These are phyloP conservation scores for Clarias gariepinus DNA, from an alignment of 2,113 vertebrate genomes.

Conservation along the genomic window DNA sequence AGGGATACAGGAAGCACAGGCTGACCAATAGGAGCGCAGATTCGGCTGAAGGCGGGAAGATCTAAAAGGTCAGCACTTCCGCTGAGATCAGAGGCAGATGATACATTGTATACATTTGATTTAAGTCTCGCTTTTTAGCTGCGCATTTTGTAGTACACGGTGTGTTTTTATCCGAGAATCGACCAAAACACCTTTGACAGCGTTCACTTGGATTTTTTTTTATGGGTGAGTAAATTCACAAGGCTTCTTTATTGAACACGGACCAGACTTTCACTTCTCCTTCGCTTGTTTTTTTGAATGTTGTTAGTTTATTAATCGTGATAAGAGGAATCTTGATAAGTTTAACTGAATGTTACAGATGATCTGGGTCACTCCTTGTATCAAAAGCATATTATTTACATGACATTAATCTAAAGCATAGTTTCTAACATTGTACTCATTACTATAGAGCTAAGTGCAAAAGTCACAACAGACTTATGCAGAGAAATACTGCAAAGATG, in stretches of 20 bases:
- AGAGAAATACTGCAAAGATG: no score
- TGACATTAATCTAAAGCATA: not conserved
- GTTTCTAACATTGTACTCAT: not conserved
- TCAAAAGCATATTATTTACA: not conserved
- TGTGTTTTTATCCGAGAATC: not conserved
- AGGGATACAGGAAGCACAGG: no score
- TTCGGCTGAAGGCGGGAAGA: conserved; percentile 58
- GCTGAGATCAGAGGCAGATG: not conserved
- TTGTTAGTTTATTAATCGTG: not conserved
- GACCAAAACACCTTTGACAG: not conserved
- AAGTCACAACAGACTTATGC: not conserved
- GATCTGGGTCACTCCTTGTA: no score
- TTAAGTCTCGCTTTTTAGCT: not conserved
- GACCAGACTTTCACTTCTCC: not conserved
- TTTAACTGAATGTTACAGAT: not conserved
- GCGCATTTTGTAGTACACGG: no score
- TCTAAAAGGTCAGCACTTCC: conserved; percentile 62
- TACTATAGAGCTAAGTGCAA: not conserved
- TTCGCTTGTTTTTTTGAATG: not conserved
- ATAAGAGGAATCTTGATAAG: not conserved
- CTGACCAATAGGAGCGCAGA: conserved; percentile 62
- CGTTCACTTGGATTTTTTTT: not conserved
- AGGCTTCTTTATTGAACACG: not conserved
- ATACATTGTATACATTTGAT: conserved; percentile 35
- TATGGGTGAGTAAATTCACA: conserved; percentile 36